These are phyloP conservation scores for Caranx ignobilis DNA, from an alignment of 2,113 vertebrate genomes.

Conservation along the genomic window DNA sequence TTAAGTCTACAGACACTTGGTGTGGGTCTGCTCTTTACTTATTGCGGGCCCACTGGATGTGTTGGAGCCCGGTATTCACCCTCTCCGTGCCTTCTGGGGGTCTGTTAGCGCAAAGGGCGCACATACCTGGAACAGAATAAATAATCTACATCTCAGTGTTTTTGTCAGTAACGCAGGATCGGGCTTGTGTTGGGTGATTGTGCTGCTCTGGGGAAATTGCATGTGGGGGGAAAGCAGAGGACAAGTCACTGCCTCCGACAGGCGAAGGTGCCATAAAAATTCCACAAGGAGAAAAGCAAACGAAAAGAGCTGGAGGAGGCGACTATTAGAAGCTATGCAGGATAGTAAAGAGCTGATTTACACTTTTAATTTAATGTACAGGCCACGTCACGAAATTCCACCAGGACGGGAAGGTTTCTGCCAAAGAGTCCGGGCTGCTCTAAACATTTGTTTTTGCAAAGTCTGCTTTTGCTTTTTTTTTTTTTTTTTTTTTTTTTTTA, in stretches of 20 bases:
- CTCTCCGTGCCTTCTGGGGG: constrained; percentile 85
- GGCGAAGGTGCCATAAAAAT: constrained; percentile 79
- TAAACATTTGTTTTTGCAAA: neutral
- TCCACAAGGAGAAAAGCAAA: constrained; percentile 71
- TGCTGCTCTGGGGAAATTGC: constrained; percentile 10
- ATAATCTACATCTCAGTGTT: constrained; percentile 86
- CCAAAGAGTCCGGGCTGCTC: neutral
- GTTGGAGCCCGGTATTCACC: constrained; percentile 83
- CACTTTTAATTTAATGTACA: neutral
- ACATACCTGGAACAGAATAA: constrained; percentile 81
- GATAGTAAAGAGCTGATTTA: neutral
- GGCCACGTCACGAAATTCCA: neutral
- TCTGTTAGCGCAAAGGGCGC: constrained; percentile 18
- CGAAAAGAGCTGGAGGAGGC: constrained; percentile 23
- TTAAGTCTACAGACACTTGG: constrained; percentile 59
- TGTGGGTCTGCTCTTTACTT: neutral
- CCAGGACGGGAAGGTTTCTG: neutral
- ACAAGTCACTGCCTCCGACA: constrained; percentile 58
- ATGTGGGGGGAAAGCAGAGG: constrained; percentile 43
- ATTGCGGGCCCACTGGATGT: constrained; percentile 35
- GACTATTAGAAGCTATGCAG: neutral
- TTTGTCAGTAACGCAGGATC: constrained; percentile 85
- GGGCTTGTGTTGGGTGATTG: constrained; percentile 47
- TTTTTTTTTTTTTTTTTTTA: neutral
- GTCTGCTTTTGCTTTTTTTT: neutral